Evolutionary conservation across 2,888 invertebrate species (phyloP).

Genomic region (Drosophila mulleri): DNA sequence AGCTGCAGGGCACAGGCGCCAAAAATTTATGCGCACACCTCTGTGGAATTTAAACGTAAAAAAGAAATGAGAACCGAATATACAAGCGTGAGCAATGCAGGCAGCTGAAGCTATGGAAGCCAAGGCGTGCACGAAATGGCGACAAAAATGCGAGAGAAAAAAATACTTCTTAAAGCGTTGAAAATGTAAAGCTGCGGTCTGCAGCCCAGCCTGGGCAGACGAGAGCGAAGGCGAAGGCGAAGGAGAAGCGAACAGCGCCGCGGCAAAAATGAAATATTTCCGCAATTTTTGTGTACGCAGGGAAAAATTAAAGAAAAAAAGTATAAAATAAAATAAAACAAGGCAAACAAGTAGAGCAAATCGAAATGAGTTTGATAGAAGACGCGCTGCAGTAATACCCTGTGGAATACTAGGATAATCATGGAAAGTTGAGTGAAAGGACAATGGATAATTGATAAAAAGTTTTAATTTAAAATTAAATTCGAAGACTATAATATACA

Average conservation of each 20-base stretch:
- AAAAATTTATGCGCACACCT: constrained; percentile 76
- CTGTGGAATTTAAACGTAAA: constrained; percentile 56
- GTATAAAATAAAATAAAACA: background rate
- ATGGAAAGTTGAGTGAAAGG: background rate
- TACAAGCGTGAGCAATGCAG: constrained; percentile 40
- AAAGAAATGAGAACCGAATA: constrained; percentile 17
- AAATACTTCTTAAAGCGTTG: constrained; percentile 64
- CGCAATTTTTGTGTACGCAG: constrained; percentile 42
- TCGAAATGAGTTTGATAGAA: constrained; percentile 10
- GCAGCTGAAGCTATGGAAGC: constrained; percentile 3
- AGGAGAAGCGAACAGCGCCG: constrained; percentile 20
- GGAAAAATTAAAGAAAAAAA: constrained; percentile 14
- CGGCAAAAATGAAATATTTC: constrained; percentile 62
- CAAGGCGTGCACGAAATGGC: constrained; percentile 63
- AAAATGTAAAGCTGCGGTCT: constrained; percentile 62
- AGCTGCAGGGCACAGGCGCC: constrained; percentile 58
- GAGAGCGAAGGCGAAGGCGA: background rate
- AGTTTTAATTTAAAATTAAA: background rate
- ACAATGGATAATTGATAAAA: background rate
- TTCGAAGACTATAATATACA: too few species aligned
- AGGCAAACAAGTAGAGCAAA: constrained; percentile 10
- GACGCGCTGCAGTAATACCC: constrained; percentile 25
- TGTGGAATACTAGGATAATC: background rate
- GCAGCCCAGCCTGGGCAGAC: background rate
- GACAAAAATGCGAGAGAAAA: constrained; percentile 54